phyloP scores from a whole-genome alignment of 2,797 vertebrate species.

The Tarsius wallacei region DNA sequence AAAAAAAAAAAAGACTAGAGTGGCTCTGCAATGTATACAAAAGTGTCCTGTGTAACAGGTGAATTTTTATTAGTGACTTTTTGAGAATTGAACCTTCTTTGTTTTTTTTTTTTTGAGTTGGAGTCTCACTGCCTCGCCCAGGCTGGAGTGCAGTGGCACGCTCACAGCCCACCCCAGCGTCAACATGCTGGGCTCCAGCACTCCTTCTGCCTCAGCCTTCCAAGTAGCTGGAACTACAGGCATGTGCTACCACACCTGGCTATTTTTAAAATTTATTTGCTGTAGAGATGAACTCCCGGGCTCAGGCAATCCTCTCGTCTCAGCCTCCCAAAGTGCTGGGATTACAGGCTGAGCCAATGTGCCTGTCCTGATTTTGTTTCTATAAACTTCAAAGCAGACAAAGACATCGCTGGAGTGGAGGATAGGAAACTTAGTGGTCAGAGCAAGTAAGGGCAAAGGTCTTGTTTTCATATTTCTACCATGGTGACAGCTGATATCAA shows the following conservation, averaged over 20 bases:
- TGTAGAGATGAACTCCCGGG: too few species aligned
- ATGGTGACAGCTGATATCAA: not conserved
- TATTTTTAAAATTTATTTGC: too few species aligned
- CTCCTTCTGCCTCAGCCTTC: too few species aligned
- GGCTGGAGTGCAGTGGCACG: too few species aligned
- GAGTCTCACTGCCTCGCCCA: too few species aligned
- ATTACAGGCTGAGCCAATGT: not conserved
- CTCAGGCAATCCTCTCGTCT: too few species aligned
- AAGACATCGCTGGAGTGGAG: not conserved
- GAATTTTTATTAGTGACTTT: not conserved
- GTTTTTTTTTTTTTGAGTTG: too few species aligned
- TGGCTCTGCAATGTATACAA: not conserved
- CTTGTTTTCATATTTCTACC: not conserved
- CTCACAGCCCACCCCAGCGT: too few species aligned
- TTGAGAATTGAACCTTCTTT: conserved; percentile 9
- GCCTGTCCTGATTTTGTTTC: not conserved
- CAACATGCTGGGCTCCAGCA: too few species aligned
- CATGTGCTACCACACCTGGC: too few species aligned
- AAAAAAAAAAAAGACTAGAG: not conserved
- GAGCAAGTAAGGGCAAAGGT: not conserved
- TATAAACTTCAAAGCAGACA: not conserved
- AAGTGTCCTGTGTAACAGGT: conserved; percentile 23
- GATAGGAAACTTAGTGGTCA: not conserved
- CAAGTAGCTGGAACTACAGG: too few species aligned
- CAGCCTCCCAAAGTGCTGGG: too few species aligned